Base-by-base conservation (phyloP, 2,888 invertebrate genomes). In the Marronus borbonicus region DNA sequence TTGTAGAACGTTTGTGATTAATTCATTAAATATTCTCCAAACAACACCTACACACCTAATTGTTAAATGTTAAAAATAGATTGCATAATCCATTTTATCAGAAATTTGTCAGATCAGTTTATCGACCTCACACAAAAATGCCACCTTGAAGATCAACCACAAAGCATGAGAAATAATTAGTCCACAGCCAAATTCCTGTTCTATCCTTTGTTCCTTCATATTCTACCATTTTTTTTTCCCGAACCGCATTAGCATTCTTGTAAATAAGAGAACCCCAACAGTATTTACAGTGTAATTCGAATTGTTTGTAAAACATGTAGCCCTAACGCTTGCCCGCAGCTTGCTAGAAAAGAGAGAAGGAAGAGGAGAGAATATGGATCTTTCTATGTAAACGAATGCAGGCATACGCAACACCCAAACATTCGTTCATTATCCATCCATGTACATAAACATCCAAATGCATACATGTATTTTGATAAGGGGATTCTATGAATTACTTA, bases 401-500 rank as follows among this genome's bases (percentile, higher is more conserved):
- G 10, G 8, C 44, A 44, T 12, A 44, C 44, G 12, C 12, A 44
- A 12, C 44, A 44, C 2, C 44, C 44, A 44, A 44, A 44, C 44
- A 44, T 44, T 8, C 44, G 44, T 44, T 44, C 44, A 5, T 5
- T 20, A 55, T 55, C n/a, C n/a, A 55, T 55, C 44, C 12, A 55
- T 20, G 14, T 8, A 55, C 3, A 55, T 14, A 70, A 36, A 70
- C 70, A 36, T 70, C 70, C 31, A 55, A 70, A 70, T 17, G 70
- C 70, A 55, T 70, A 55, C 70, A 70, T 70, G 55, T 70, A 70
- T 70, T 70, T 70, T 70, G 70, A 70, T 70, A 70, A 70, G 70
- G 55, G 55, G 55, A 55, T 70, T 70, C 70, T 70, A 70, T 28
- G 70, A 70, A 70, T 70, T 70, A 70, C 70, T 70, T 70, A 52